Evolutionary conservation across 2,888 invertebrate species (phyloP).

Genomic region (Eubasilissa splendida): DNA sequence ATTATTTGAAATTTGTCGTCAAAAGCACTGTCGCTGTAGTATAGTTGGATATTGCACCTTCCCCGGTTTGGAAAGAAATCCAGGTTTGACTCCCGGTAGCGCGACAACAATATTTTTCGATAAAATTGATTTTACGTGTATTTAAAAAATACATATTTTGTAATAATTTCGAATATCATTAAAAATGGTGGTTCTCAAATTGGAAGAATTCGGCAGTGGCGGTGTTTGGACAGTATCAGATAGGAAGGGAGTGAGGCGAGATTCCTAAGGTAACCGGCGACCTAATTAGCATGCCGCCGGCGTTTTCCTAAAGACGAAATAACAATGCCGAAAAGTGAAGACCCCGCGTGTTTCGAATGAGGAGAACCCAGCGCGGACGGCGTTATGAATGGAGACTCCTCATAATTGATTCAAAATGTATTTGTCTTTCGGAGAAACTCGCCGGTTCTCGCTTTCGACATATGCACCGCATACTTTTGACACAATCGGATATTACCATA

Average conservation of each 20-base stretch:
- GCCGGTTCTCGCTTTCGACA: conserved; percentile 42
- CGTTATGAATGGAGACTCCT: conserved; percentile 17
- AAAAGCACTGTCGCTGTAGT: no score
- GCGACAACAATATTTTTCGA: no score
- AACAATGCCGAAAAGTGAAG: conserved; percentile 52
- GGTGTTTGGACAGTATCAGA: background rate
- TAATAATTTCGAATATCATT: no score
- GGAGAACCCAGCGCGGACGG: conserved; percentile 21
- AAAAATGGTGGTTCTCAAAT: no score
- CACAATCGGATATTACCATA: conserved; percentile 35
- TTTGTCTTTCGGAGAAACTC: conserved; percentile 50
- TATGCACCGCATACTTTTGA: conserved; percentile 19
- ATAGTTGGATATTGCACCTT: no score
- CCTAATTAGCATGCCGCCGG: conserved; percentile 42
- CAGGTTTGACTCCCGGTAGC: no score
- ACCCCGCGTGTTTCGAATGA: conserved; percentile 44
- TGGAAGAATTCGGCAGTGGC: no score
- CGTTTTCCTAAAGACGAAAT: conserved; percentile 37
- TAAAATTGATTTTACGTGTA: no score
- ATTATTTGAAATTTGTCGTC: no score
- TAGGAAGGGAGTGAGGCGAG: background rate
- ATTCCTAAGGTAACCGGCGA: background rate
- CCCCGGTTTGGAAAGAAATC: no score
- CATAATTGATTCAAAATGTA: conserved; percentile 42
- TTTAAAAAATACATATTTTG: no score